Percentiles rank a stretch among this genome's conserved stretches.
Conservation (phyloP, 2,797 vertebrate species). For the Pseudomugil tenellus region DNA sequence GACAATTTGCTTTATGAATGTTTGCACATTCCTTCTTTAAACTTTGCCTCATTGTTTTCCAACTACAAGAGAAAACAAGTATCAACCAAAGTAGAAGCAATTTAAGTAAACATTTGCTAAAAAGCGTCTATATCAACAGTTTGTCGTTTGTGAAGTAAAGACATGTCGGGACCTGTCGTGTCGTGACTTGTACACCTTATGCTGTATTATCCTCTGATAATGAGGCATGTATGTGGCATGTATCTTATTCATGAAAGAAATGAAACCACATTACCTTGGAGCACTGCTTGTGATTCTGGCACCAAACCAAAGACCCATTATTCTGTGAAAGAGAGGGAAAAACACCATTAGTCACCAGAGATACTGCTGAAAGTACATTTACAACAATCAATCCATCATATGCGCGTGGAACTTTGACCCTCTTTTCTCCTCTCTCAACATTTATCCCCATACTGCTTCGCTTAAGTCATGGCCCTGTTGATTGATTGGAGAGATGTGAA, state of each 20-base stretch:
- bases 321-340: constrained; percentile 83
- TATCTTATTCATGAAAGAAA: constrained; percentile 51
- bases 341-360: constrained; percentile 52
- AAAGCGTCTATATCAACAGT: constrained; percentile 47
- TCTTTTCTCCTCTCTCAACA: constrained; percentile 11
- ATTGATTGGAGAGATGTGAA: constrained; percentile 38
- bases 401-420: constrained; percentile 21
- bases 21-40: constrained; percentile 17
- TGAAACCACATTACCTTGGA: constrained; percentile 88
- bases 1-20: constrained; percentile 30
- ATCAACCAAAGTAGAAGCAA: constrained; percentile 26
- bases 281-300: constrained; percentile 98
- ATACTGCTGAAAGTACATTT: constrained; percentile 43
- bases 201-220: constrained; percentile 68
- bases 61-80: constrained; percentile 38
- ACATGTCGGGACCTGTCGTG: constrained; percentile 64
- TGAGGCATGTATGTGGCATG: constrained; percentile 62
- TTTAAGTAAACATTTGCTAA: constrained; percentile 12
- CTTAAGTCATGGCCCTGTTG: constrained; percentile 19
- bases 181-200: constrained; percentile 59
- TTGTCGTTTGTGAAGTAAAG: constrained; percentile 43
- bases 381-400: constrained; percentile 33
- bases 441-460: constrained; percentile 1
- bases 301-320: constrained; percentile 96
- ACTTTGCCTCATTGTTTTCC: constrained; percentile 22